These are phyloP conservation scores for Hystrix cristata DNA, from an alignment of 2,113 vertebrate species.

Conservation along the genomic window DNA sequence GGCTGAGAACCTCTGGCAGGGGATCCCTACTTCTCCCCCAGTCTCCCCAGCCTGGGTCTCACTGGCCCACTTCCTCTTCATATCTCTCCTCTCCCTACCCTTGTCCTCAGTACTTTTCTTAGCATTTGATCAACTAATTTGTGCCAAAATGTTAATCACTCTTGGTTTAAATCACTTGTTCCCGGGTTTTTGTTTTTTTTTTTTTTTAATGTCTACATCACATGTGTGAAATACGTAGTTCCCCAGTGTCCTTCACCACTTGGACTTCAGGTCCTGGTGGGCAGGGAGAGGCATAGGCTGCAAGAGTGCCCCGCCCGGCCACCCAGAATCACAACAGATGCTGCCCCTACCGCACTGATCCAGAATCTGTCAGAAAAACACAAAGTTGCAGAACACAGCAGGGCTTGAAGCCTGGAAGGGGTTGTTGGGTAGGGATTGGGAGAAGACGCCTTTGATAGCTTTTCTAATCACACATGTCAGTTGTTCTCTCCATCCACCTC, in stretches of 20 bases:
- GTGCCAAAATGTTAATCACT: constrained; percentile 84
- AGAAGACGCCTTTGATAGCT: not conserved
- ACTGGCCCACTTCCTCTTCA: constrained; percentile 62
- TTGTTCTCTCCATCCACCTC: not conserved
- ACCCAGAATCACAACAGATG: not conserved
- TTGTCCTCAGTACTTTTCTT: constrained; percentile 76
- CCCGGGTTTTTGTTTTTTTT: not conserved
- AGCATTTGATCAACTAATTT: constrained; percentile 82
- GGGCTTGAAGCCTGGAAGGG: not conserved
- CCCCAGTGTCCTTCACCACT: not conserved
- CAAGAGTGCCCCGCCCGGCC: not conserved
- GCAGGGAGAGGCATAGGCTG: not conserved
- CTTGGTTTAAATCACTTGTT: constrained; percentile 76
- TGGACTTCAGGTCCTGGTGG: not conserved
- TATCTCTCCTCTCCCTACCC: constrained; percentile 69
- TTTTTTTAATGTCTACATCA: constrained; percentile 1
- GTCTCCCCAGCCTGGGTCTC: not conserved
- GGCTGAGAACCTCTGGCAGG: not conserved
- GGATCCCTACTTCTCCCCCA: not conserved
- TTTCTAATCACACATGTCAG: not conserved
- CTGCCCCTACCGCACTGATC: not conserved
- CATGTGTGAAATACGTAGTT: constrained; percentile 60
- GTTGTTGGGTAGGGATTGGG: not conserved
- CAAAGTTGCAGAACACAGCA: not conserved
- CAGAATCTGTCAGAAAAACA: not conserved